Evolutionary conservation across 2,797 vertebrate genomes (phyloP), one percentile per base, ranked within the genome.

Genomic region (Rhinella marina): DNA sequence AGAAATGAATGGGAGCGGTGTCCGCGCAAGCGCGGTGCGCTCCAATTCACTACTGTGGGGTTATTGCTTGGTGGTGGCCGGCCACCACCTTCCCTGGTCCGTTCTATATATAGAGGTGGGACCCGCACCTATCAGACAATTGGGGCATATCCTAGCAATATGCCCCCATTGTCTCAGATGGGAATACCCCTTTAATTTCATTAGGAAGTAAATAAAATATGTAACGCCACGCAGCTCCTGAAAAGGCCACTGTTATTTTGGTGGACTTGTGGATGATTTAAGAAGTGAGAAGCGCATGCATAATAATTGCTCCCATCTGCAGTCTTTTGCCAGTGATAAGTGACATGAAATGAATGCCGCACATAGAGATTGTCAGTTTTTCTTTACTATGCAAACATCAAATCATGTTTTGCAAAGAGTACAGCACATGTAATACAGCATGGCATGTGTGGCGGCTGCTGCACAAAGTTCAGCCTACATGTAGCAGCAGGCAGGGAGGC

Each of bases 261-360:
- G 59, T 76, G 32, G 41, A 50, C n/a, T 61, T 17, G 21, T 75
- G 19, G 72, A 75, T 48, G 29, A 61, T 57, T 84, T 32, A 54
- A 84, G 76, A 68, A 70, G 81, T 56, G 27, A 57, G 10, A 54
- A 72, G 52, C 21, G 11, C 70, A 48, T 84, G n/a, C 59, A 27
- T 25, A 85, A 52, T 77, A 76, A 75, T 75, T 83, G 25, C 48
- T 83, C 81, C 32, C 68, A 73, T 59, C 66, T 84, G 56, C 4
- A 48, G 19, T 62, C 62, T 48, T 52, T 27, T 21, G 32, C 27
- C 52, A 50, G 23, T 52, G 19, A 14, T 13, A 52, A 77, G 19
- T 85, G 73, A 77, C 62, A 50, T 78, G 41, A 64, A 17, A 3
- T 62, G 50, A 54, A 68, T 52, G 41, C 7, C 27, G 48, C 29